phyloP scores from a whole-genome alignment of 1,140 invertebrate species.

The Drosophila insularis region DNA sequence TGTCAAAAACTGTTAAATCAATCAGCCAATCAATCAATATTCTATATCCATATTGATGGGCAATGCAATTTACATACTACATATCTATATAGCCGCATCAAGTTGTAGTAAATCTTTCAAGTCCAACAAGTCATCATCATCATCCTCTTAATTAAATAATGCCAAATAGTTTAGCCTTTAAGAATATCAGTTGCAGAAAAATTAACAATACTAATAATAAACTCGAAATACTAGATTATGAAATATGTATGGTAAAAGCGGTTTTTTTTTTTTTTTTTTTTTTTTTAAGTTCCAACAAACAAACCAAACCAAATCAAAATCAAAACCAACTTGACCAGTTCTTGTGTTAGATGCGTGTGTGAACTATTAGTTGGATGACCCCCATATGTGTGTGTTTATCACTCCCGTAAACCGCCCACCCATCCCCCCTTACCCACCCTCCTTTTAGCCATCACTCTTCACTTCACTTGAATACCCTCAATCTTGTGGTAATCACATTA shows the following conservation, averaged over 20 bases:
- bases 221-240: constrained; percentile 66
- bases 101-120: constrained; percentile 49
- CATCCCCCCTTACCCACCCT: not conserved
- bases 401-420: not conserved
- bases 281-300: no score
- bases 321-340: constrained; percentile 55
- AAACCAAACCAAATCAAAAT: not conserved
- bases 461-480: constrained; percentile 5
- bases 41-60: constrained; percentile 30
- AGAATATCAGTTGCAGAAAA: constrained; percentile 57
- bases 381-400: not conserved
- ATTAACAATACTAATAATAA: constrained; percentile 40
- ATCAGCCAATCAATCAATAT: constrained; percentile 67
- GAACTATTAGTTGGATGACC: constrained; percentile 47
- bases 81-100: constrained; percentile 3
- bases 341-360: constrained; percentile 41
- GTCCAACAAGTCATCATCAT: constrained; percentile 37
- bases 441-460: not conserved
- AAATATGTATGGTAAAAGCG: constrained; percentile 19
- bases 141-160: constrained; percentile 62
- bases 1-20: constrained; percentile 42
- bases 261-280: not conserved
- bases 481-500: constrained; percentile 24
- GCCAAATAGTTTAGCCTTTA: constrained; percentile 63
- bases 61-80: constrained; percentile 35